Conservation (phyloP, 2,888 invertebrate species). For the Epistrophella euchroma region DNA sequence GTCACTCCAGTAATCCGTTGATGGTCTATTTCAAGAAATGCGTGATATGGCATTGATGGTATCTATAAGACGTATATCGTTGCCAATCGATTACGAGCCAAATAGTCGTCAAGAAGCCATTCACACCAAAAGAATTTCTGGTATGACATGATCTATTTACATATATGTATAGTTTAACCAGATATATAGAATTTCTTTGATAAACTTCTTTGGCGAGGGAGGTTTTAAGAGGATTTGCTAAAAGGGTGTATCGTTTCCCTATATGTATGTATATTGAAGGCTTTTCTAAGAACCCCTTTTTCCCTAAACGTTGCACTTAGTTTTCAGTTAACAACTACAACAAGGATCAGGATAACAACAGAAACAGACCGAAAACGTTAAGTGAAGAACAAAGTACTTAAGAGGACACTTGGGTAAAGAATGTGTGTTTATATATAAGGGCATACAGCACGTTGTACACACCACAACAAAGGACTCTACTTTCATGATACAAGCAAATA, state of each 20-base stretch:
- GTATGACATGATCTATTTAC: slow-evolving; percentile 1
- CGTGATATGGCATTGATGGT: slow-evolving; percentile 12
- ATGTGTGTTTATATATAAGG: slow-evolving; percentile 3
- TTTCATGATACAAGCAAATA: slow-evolving; percentile 24
- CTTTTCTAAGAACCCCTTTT: slow-evolving; percentile 28
- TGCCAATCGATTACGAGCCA: slow-evolving; percentile 11
- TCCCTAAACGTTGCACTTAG: slow-evolving; percentile 39
- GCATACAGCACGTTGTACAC: slow-evolving; percentile 3
- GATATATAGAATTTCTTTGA: slow-evolving; percentile 18
- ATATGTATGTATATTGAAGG: neutral
- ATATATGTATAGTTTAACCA: neutral
- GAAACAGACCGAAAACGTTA: slow-evolving; percentile 30
- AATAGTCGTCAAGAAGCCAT: slow-evolving; percentile 55
- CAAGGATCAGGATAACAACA: slow-evolving; percentile 32
- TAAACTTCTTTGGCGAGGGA: slow-evolving; percentile 3
- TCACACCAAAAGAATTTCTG: slow-evolving; percentile 25
- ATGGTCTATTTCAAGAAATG: slow-evolving; percentile 22
- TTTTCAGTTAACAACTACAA: slow-evolving; percentile 44
- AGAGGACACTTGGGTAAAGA: slow-evolving; percentile 42
- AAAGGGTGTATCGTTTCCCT: slow-evolving; percentile 5
- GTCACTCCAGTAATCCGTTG: slow-evolving; percentile 13
- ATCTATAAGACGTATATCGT: slow-evolving; percentile 1
- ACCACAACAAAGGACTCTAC: slow-evolving; percentile 28
- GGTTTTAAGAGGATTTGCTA: slow-evolving; percentile 31
- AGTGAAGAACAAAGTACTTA: slow-evolving; percentile 54